Percentiles rank a stretch among this genome's conserved stretches.
These are phyloP conservation scores for Drosophila greeni DNA, from an alignment of 2,888 invertebrate genomes.

Conservation along the genomic window DNA sequence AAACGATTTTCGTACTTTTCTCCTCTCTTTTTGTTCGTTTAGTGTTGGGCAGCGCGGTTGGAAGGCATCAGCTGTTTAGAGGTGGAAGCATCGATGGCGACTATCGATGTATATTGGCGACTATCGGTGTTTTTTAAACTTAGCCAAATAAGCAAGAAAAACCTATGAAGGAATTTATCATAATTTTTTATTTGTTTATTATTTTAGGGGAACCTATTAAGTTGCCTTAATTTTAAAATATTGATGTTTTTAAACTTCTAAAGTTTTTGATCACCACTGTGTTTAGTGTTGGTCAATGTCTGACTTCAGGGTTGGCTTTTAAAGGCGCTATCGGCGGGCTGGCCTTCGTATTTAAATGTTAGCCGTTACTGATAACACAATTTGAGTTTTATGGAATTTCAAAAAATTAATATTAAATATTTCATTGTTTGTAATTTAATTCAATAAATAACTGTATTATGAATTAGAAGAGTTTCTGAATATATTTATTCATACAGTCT, in stretches of 20 bases:
- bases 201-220: neutral
- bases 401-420: neutral
- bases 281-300: neutral
- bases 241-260: neutral
- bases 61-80: slow-evolving; percentile 4
- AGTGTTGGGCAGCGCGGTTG: slow-evolving; percentile 3
- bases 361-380: neutral
- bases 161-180: neutral
- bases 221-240: neutral
- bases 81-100: neutral
- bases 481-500: no score
- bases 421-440: no score
- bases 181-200: neutral
- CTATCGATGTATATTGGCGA: neutral
- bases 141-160: neutral
- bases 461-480: neutral
- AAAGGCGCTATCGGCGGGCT: neutral
- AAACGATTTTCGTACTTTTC: slow-evolving; percentile 10
- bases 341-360: neutral
- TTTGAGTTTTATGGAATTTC: neutral
- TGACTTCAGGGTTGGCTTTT: neutral
- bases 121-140: neutral
- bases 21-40: slow-evolving; percentile 18
- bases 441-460: no score
- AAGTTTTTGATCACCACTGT: neutral